Percentiles rank a stretch among this genome's conserved stretches.
phyloP scores from a whole-genome alignment of 1,140 invertebrate species.

The Neuroterus valhalla region DNA sequence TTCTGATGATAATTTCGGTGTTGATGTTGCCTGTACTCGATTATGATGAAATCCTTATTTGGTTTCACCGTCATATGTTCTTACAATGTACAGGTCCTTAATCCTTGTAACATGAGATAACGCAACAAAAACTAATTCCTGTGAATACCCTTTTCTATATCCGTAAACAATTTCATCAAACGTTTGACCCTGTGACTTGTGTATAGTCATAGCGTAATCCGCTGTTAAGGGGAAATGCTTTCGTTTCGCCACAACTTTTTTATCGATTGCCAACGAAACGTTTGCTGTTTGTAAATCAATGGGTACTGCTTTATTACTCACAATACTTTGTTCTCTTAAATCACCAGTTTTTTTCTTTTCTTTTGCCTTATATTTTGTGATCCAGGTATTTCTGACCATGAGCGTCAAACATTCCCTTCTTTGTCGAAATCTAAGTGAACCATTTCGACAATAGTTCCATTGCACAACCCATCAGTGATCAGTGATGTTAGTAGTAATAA shows the following conservation, averaged over 20 bases:
- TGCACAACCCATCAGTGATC: constrained; percentile 63
- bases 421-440: constrained; percentile 57
- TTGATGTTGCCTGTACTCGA: too few relatives aligned
- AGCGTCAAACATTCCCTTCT: constrained; percentile 37
- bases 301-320: constrained; percentile 39
- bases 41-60: too few relatives aligned
- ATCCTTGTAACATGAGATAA: too few relatives aligned
- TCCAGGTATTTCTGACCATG: constrained; percentile 48
- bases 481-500: constrained; percentile 66
- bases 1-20: too few relatives aligned
- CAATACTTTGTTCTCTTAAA: constrained; percentile 36
- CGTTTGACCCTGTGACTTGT: too few relatives aligned
- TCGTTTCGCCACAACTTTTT: constrained; percentile 57
- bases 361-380: constrained; percentile 42
- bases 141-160: too few relatives aligned
- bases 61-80: too few relatives aligned
- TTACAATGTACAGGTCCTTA: too few relatives aligned
- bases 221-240: constrained; percentile 59
- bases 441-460: constrained; percentile 64
- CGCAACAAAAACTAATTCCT: too few relatives aligned
- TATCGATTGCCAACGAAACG: constrained; percentile 54
- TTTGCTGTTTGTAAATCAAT: constrained; percentile 53
- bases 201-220: constrained; percentile 57
- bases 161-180: too few relatives aligned
- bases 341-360: constrained; percentile 46